Evolutionary conservation across 2,888 invertebrate genomes (phyloP).

Genomic region (Aelia acuminata): DNA sequence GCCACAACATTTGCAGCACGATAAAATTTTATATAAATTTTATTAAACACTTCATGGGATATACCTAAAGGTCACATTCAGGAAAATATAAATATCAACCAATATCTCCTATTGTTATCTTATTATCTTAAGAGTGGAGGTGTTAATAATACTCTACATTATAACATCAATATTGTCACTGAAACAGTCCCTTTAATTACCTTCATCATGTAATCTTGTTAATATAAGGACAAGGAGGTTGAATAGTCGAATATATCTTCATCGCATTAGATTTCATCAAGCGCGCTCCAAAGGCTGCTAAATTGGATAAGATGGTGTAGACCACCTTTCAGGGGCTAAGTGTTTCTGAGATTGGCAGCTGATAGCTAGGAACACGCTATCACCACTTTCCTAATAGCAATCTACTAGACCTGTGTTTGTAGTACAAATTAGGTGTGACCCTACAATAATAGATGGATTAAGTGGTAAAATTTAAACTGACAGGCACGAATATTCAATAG

Average conservation of each 20-base stretch:
- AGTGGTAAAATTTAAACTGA: no score
- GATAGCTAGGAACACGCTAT: neutral
- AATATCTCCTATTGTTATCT: no score
- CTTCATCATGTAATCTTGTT: neutral
- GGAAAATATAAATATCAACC: no score
- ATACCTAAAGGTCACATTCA: no score
- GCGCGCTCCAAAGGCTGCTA: neutral
- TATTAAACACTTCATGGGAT: no score
- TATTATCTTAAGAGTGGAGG: no score
- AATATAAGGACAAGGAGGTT: neutral
- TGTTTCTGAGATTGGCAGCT: slow-evolving; percentile 47
- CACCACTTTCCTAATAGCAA: neutral
- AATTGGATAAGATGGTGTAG: slow-evolving; percentile 37
- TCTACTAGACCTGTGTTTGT: neutral
- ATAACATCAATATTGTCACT: no score
- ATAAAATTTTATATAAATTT: no score
- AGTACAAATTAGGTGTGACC: neutral
- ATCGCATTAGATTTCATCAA: neutral
- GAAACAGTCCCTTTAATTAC: no score
- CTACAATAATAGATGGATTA: neutral
- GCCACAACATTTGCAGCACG: no score
- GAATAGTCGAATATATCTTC: neutral
- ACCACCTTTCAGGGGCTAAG: slow-evolving; percentile 1
- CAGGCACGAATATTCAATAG: no score
- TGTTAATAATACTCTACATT: no score